Percentiles rank a stretch among this genome's conserved stretches.
Evolutionary conservation across 1,140 invertebrate species (phyloP).

Genomic region (Drosophila sp.): DNA sequence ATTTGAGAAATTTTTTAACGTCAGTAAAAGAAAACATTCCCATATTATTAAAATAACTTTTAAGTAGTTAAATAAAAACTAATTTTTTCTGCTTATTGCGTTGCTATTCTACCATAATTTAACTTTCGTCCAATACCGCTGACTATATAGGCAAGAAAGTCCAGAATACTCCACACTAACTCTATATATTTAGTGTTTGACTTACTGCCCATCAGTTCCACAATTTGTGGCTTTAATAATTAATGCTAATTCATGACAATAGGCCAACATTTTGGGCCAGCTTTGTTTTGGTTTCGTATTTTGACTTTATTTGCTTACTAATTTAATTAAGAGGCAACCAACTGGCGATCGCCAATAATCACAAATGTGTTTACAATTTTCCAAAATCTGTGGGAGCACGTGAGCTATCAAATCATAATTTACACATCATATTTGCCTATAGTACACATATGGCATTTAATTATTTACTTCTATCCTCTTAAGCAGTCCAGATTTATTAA

Average conservation of each 20-base stretch:
- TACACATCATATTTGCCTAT: not conserved
- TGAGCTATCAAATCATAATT: not conserved
- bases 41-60: no score
- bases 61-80: not conserved
- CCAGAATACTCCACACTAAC: no score
- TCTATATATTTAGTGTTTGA: not conserved
- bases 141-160: no score
- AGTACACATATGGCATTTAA: no score
- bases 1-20: no score
- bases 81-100: no score
- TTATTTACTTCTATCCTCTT: no score
- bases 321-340: constrained; percentile 28
- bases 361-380: not conserved
- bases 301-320: constrained; percentile 21
- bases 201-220: not conserved
- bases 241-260: constrained; percentile 45
- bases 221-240: constrained; percentile 14
- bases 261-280: constrained; percentile 27
- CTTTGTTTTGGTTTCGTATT: not conserved
- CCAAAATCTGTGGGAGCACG: not conserved
- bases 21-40: not conserved
- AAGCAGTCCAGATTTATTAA: no score
- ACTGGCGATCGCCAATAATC: constrained; percentile 2
- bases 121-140: no score
- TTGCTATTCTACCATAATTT: no score